Base-by-base conservation (phyloP, 2,113 vertebrate species). In the Oostethus manadensis region DNA sequence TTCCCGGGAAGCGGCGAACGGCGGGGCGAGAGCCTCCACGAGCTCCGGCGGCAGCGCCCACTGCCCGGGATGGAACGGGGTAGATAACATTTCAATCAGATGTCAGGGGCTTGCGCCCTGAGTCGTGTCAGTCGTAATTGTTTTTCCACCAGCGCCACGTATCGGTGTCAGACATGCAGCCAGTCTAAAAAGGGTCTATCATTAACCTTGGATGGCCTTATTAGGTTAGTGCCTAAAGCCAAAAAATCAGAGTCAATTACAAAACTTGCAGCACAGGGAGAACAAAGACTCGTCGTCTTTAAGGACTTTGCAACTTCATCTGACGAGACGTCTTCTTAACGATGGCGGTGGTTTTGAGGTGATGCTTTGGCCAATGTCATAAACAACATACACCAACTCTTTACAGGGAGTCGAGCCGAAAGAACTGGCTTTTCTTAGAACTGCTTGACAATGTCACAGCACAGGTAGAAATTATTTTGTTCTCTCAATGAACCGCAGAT, bases 121-220 rank as follows among this genome's bases (percentile, higher is more conserved):
- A 33, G 29, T 33, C 29, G 71, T 80, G 74, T 77, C 78, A 80
- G 82, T 81, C 83, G 79, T 77, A 78, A 38, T 77, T 81, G 83
- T 87, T 85, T 81, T 81, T 73, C 18, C 33, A 13, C 35, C 33
- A 21, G 38, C 53, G 35, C 70, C 74, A 74, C 73, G 69, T 84
- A 87, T 84, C 70, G 77, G 83, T 89, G 87, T 86, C 86, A 88
- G 82, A 86, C 73, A 56, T 78, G 81, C 68, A 88, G 51, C 51
- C 35, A 4, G 53, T 86, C 88, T 89, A 90, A 89, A 88, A 89
- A 88, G 85, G 85, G 83, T 83, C 86, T 89, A 76, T 90, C 87
- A 89, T 90, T 91, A 91, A 88, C 90, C 85, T 89, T 87, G 84
- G 81, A 77, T 80, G 82, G 84, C 83, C 88, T 88, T 91, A 90